Percentiles rank a stretch among this genome's conserved stretches.
Conservation (phyloP, 2,113 vertebrate genomes). For the Raja brachyura region DNA sequence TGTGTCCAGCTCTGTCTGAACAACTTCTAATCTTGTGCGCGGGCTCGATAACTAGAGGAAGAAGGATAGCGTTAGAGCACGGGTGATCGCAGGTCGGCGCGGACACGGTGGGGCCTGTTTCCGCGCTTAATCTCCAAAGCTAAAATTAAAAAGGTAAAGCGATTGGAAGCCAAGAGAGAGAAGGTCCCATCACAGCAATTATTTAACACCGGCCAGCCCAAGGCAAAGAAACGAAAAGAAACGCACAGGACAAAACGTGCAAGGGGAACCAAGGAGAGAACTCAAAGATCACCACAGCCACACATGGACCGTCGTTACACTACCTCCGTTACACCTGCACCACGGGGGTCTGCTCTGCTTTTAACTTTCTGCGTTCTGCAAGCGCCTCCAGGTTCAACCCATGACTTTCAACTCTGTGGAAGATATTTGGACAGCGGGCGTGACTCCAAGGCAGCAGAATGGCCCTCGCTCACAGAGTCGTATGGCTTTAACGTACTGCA, state of each 20-base stretch:
- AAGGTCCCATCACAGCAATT: no score
- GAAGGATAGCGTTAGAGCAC: no score
- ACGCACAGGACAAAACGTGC: not conserved
- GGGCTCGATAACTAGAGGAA: no score
- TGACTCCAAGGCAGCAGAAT: not conserved
- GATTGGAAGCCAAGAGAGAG: not conserved
- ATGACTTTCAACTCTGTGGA: conserved; percentile 71
- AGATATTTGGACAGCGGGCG: conserved; percentile 52
- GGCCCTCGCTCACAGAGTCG: conserved; percentile 1
- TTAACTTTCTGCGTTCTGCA: conserved; percentile 73
- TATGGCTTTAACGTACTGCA: no score
- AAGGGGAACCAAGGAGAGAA: not conserved
- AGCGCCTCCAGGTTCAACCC: conserved; percentile 72
- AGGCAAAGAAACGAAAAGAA: not conserved
- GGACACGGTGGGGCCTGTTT: no score
- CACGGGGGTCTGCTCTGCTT: conserved; percentile 70
- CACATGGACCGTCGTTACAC: conserved; percentile 48
- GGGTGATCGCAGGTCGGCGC: no score
- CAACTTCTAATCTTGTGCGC: no score
- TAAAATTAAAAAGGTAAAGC: not conserved
- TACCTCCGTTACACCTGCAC: conserved; percentile 63
- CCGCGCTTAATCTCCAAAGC: no score
- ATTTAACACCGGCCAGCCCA: not conserved
- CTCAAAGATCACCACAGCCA: conserved; percentile 44
- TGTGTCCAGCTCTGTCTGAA: no score